Percentiles rank a stretch among this genome's conserved stretches.
These are phyloP conservation scores for Sarcophaga subvicina DNA, from an alignment of 2,888 invertebrate genomes.

Conservation along the genomic window DNA sequence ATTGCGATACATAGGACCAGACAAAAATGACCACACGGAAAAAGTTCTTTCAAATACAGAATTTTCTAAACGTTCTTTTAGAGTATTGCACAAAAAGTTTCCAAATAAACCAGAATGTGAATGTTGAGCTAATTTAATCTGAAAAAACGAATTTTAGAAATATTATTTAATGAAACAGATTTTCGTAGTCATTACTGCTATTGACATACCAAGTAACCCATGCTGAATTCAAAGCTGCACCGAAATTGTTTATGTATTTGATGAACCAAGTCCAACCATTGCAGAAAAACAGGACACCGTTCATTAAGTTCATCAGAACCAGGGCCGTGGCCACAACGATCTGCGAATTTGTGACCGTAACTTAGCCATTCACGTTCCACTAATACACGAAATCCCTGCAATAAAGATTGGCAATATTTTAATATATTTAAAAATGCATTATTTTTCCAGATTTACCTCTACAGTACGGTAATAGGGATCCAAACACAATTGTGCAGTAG, in stretches of 20 bases:
- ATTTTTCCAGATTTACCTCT: constrained; percentile 84
- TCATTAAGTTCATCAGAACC: constrained; percentile 95
- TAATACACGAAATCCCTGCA: constrained; percentile 94
- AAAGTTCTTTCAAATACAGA: constrained; percentile 87
- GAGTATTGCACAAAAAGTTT: constrained; percentile 96
- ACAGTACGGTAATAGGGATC: constrained; percentile 97
- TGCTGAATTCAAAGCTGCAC: constrained; percentile 97
- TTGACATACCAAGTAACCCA: constrained; percentile 90
- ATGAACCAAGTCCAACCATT: constrained; percentile 98
- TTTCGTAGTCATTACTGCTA: background rate
- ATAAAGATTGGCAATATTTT: background rate
- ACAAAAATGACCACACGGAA: constrained; percentile 94
- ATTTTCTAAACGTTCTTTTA: constrained; percentile 87
- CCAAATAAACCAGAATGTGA: constrained; percentile 98
- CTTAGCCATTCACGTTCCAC: constrained; percentile 98
- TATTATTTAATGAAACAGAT: no score
- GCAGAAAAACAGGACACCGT: constrained; percentile 97
- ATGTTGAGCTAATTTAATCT: constrained; percentile 98
- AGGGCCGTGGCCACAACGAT: constrained; percentile 93
- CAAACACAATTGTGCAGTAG: constrained; percentile 94
- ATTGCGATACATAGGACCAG: constrained; percentile 91
- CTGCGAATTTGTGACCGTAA: constrained; percentile 99
- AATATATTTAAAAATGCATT: background rate
- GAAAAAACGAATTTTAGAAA: constrained; percentile 70
- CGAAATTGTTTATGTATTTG: constrained; percentile 95